A percentile compares a stretch with the other conserved stretches of the same genome.
phyloP scores from a whole-genome alignment of 2,888 invertebrate genomes.

The Aporophyla lueneburgensis region DNA sequence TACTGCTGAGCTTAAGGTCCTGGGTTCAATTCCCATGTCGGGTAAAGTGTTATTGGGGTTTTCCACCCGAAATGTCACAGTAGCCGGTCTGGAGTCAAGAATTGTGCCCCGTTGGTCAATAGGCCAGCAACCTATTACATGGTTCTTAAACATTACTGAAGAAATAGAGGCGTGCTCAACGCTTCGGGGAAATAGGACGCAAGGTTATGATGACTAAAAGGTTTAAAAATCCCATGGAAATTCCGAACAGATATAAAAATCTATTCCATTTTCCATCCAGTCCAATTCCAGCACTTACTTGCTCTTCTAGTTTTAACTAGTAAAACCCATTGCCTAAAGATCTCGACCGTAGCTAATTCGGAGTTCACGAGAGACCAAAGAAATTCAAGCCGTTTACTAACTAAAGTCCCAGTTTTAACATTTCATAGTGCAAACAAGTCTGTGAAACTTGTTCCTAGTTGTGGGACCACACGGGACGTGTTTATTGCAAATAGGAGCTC shows the following conservation, averaged over 20 bases:
- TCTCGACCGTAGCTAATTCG: slow-evolving; percentile 75
- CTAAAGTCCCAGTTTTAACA: slow-evolving; percentile 80
- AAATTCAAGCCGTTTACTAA: slow-evolving; percentile 77
- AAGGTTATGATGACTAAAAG: no score
- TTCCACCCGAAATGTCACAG: no score
- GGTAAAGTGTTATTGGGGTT: no score
- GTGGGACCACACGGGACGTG: slow-evolving; percentile 81
- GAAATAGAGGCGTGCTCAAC: no score
- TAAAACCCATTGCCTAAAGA: slow-evolving; percentile 62
- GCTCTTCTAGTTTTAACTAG: slow-evolving; percentile 52
- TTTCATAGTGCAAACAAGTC: slow-evolving; percentile 83
- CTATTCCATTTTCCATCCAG: neutral
- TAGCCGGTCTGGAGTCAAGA: no score
- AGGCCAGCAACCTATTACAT: no score
- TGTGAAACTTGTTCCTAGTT: slow-evolving; percentile 78
- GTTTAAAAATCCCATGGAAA: neutral
- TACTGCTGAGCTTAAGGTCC: no score
- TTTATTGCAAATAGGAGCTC: slow-evolving; percentile 86
- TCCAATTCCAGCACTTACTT: slow-evolving; percentile 35
- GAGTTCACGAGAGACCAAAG: slow-evolving; percentile 75
- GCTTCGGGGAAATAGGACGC: no score
- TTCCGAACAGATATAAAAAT: neutral
- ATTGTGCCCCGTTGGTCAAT: no score
- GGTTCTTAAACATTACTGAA: no score
- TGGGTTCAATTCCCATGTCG: no score